phyloP scores from a whole-genome alignment of 2,888 invertebrate species.

The Lamellibrachia columna region DNA sequence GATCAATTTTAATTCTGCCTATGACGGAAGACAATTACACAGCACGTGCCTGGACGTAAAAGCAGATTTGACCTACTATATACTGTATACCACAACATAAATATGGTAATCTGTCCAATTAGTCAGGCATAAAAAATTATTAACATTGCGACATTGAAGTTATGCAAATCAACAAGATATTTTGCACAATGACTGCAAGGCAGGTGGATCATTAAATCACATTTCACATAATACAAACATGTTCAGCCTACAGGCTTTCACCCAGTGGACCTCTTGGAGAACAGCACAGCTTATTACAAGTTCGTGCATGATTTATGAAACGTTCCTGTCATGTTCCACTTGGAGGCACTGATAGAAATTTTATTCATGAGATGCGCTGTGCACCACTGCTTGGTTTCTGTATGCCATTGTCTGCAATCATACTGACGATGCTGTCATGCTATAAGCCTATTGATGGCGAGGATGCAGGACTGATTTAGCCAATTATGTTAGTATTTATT shows the following conservation, averaged over 20 bases:
- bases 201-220: neutral
- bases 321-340: neutral
- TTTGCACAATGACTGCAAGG: neutral
- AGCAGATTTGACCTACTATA: neutral
- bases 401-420: neutral
- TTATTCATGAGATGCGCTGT: neutral
- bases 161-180: neutral
- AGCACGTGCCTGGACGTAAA: neutral
- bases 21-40: neutral
- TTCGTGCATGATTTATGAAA: slow-evolving; percentile 10
- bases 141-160: neutral
- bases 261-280: neutral
- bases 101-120: neutral
- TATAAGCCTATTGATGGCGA: neutral
- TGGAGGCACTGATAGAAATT: neutral
- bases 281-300: neutral
- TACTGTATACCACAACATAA: neutral
- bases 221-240: neutral
- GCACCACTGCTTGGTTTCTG: neutral
- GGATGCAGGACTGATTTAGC: neutral
- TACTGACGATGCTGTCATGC: neutral
- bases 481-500: neutral
- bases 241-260: neutral
- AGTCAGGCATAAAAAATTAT: neutral
- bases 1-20: neutral